phyloP scores from a whole-genome alignment of 1,140 invertebrate genomes.

The Streblospio benedicti region DNA sequence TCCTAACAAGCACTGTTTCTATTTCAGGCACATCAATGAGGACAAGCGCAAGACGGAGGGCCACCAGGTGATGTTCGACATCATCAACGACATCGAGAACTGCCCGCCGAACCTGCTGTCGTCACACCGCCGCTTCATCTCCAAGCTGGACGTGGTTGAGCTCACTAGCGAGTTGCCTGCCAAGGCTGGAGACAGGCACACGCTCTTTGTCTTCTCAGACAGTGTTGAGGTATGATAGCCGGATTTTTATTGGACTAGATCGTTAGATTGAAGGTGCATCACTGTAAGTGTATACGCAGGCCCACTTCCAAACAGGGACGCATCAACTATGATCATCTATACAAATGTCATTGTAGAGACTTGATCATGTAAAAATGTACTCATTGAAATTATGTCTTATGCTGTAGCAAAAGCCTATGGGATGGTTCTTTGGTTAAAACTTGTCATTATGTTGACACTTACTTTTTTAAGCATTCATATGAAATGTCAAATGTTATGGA shows the following conservation, averaged over 20 bases:
- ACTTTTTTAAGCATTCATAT: too few species aligned
- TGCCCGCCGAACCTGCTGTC: constrained; percentile 87
- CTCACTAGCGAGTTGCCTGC: constrained; percentile 75
- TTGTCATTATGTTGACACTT: too few species aligned
- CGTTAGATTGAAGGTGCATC: neutral
- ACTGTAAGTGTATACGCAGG: too few species aligned
- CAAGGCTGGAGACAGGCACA: constrained; percentile 74
- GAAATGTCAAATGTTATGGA: too few species aligned
- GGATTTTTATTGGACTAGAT: neutral
- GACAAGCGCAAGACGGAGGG: constrained; percentile 91
- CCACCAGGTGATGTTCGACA: constrained; percentile 90
- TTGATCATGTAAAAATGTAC: too few species aligned
- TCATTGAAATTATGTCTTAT: too few species aligned
- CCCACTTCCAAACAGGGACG: too few species aligned
- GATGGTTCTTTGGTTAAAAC: too few species aligned
- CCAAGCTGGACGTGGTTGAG: constrained; percentile 79
- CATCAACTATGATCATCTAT: too few species aligned
- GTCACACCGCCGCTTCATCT: constrained; percentile 79
- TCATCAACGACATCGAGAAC: constrained; percentile 94
- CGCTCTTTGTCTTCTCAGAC: constrained; percentile 87
- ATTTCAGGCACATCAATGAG: constrained; percentile 76
- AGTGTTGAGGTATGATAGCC: constrained; percentile 66
- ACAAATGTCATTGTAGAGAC: too few species aligned
- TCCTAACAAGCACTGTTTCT: too few species aligned
- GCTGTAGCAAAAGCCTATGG: too few species aligned